These are phyloP conservation scores for Bolborhynchus lineola DNA, from an alignment of 2,113 vertebrate genomes.

Conservation along the genomic window DNA sequence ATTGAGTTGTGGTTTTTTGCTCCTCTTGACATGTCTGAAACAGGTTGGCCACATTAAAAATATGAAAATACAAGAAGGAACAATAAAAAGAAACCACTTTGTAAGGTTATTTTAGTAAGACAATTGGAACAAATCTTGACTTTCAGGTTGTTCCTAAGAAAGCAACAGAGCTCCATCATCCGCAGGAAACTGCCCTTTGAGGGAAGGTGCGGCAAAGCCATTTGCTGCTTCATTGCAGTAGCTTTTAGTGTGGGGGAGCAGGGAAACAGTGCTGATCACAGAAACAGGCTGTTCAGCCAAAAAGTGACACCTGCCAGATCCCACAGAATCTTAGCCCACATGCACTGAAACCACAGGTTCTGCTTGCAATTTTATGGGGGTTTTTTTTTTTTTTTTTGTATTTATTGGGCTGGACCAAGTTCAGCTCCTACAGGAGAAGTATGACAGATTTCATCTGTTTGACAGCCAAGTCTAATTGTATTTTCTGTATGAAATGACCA, in stretches of 20 bases:
- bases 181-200: background rate
- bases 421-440: constrained; percentile 59
- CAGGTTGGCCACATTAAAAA: background rate
- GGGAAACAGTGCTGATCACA: constrained; percentile 59
- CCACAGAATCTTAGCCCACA: constrained; percentile 39
- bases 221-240: constrained; percentile 51
- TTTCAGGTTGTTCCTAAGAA: constrained; percentile 23
- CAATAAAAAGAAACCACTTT: background rate
- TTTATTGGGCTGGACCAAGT: constrained; percentile 68
- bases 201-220: constrained; percentile 57
- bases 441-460: constrained; percentile 72
- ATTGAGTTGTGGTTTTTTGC: background rate
- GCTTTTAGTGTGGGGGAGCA: background rate
- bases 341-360: constrained; percentile 24
- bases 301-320: constrained; percentile 20
- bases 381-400: no score
- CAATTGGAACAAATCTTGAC: background rate
- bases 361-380: constrained; percentile 53
- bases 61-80: constrained; percentile 16
- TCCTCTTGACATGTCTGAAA: background rate
- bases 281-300: constrained; percentile 58
- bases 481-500: constrained; percentile 66
- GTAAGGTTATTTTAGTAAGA: background rate
- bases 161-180: constrained; percentile 20
- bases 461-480: constrained; percentile 74